Percentiles rank a stretch among this genome's conserved stretches.
Conservation (phyloP, 2,113 vertebrate species). For the Cromileptes altivelis region DNA sequence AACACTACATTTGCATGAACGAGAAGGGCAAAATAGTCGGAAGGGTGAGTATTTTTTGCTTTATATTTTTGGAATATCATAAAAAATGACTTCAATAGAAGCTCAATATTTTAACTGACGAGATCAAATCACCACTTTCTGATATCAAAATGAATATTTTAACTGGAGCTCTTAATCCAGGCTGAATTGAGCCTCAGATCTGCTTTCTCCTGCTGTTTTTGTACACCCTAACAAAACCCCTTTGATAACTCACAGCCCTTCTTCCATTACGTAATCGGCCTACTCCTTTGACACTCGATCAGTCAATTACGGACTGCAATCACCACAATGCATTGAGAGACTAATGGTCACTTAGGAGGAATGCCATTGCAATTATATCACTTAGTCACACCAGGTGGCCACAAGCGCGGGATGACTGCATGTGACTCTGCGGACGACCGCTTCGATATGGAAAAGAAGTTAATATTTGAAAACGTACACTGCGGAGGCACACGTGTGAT, state of each 20-base stretch:
- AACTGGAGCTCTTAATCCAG: conserved; percentile 51
- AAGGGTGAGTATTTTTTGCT: conserved; percentile 76
- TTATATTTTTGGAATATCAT: neutral
- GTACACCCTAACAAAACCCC: conserved; percentile 77
- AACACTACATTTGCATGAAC: conserved; percentile 89
- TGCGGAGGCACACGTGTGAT: conserved; percentile 37
- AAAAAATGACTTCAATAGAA: neutral
- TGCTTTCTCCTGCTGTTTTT: conserved; percentile 67
- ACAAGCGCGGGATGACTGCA: conserved; percentile 52
- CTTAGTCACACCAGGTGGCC: conserved; percentile 81
- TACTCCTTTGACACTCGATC: conserved; percentile 81
- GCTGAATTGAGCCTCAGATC: conserved; percentile 48
- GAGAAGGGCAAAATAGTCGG: conserved; percentile 87
- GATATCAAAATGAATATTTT: conserved; percentile 38
- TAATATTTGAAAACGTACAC: conserved; percentile 4
- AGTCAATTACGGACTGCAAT: conserved; percentile 82
- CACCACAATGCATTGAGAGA: conserved; percentile 78
- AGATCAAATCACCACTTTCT: neutral
- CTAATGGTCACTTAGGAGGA: conserved; percentile 79
- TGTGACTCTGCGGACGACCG: conserved; percentile 32
- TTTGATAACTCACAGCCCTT: conserved; percentile 81
- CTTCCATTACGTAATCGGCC: conserved; percentile 81
- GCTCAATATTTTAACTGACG: neutral
- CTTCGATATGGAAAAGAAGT: conserved; percentile 44
- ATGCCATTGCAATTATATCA: conserved; percentile 79